Evolutionary conservation across 1,140 invertebrate species (phyloP).

Genomic region (Drosophila ercepeae): DNA sequence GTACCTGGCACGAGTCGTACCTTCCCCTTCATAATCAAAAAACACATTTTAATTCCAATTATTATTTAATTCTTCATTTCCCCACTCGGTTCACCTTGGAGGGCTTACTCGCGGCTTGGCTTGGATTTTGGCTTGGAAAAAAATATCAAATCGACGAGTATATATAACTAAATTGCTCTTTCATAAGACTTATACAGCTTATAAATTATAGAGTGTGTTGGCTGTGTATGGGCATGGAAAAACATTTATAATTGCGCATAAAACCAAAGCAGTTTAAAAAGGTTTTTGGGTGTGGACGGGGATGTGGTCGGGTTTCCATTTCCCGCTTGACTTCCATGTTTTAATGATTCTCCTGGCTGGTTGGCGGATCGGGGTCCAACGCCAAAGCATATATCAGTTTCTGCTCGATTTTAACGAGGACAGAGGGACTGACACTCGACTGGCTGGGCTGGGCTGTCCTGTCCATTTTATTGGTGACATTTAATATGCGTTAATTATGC

Average conservation of each 20-base stretch:
- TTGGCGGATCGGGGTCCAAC: neutral
- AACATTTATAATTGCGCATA: constrained; percentile 60
- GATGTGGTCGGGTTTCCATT: constrained; percentile 17
- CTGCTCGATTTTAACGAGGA: constrained; percentile 61
- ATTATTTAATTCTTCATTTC: constrained; percentile 52
- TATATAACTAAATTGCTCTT: constrained; percentile 35
- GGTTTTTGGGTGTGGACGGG: constrained; percentile 4
- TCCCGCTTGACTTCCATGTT: constrained; percentile 38
- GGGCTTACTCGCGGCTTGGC: constrained; percentile 16
- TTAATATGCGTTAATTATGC: constrained; percentile 78
- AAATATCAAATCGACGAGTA: too few species aligned
- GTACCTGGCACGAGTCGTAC: constrained; percentile 37
- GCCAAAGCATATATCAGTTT: constrained; percentile 57
- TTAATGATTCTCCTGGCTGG: constrained; percentile 41
- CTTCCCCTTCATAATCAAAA: constrained; percentile 25
- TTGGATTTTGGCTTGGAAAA: constrained; percentile 2
- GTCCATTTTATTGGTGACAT: constrained; percentile 73
- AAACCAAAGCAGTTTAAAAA: constrained; percentile 46
- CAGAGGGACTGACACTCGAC: constrained; percentile 5
- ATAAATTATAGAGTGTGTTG: constrained; percentile 31
- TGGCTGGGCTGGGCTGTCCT: too few species aligned
- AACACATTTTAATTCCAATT: constrained; percentile 75
- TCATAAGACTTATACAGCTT: constrained; percentile 33
- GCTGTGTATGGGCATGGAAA: constrained; percentile 38
- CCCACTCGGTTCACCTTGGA: constrained; percentile 52